Base-by-base conservation (phyloP, 2,113 vertebrate genomes). In the Emydocephalus ijimae region DNA sequence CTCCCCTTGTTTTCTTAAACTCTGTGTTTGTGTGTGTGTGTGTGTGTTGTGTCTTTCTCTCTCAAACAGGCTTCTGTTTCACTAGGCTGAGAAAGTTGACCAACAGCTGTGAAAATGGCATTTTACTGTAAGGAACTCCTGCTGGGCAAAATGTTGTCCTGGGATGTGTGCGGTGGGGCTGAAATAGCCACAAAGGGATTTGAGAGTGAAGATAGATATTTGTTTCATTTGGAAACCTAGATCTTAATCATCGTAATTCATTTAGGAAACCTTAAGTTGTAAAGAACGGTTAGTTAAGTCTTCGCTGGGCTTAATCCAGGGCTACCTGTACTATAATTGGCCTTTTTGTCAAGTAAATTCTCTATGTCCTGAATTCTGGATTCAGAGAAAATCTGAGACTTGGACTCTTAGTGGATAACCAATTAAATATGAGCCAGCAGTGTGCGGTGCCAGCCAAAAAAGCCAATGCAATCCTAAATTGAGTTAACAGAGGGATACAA, bases 91-190 rank as follows among this genome's bases (percentile, higher is more conserved):
- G 91, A 56, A 94, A 94, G 92, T 89, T 74, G 34, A 12, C 64
- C 90, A 34, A 93, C 93, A 93, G 95, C 95, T 95, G 96, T 56
- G 81, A 92, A 93, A 91, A 93, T 92, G 14, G 29, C 23, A 61
- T 24, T 89, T 61, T 39, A 85, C 1, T 0, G 61, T 52, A 85
- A 54, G 89, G 92, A 90, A 52, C 56, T 48, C 10, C 74, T 87
- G 54, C 15, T 2, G 55, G 7, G 21, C n/a, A 1, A 8, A 0
- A n/a, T 85, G 43, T 85, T 7, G 23, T 91, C 55, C 45, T 74
- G 48, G 29, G 5, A 26, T 61, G 24, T 45, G 21, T 85, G 8
- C 9, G 87, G 48, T 74, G 64, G 14, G n/a, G n/a, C n/a, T 74
- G n/a, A 74, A 15, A 18, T 34, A 34, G 5, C 64, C 64, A 34